Evolutionary conservation across 2,888 invertebrate species (phyloP).

Genomic region (Drosophila siamana): DNA sequence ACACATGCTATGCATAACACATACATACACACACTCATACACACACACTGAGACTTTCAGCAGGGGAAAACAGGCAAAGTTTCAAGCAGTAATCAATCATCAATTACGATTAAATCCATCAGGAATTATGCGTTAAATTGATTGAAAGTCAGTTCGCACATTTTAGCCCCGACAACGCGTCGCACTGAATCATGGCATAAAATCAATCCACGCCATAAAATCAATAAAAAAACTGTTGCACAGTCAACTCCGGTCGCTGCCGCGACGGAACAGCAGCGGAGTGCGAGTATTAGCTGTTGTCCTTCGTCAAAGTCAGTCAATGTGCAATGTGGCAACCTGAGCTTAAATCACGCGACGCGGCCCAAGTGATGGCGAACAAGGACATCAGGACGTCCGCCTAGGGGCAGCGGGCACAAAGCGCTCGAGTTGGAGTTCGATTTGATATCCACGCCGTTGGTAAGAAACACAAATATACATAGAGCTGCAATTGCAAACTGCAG

Average conservation of each 20-base stretch:
- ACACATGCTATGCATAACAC: neutral
- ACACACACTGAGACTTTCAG: neutral
- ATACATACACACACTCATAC: slow-evolving; percentile 5
- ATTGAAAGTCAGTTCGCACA: slow-evolving; percentile 81
- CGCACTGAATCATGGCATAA: slow-evolving; percentile 69
- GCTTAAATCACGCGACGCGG: slow-evolving; percentile 52
- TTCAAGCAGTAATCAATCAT: slow-evolving; percentile 83
- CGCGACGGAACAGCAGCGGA: neutral
- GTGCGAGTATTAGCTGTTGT: slow-evolving; percentile 40
- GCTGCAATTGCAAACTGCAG: slow-evolving; percentile 35
- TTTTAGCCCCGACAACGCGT: slow-evolving; percentile 43
- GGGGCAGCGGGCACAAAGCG: slow-evolving; percentile 14
- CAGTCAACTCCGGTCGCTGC: neutral
- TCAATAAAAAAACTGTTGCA: slow-evolving; percentile 71
- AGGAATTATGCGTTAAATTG: slow-evolving; percentile 85
- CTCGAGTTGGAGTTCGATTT: slow-evolving; percentile 31
- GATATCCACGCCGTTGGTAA: slow-evolving; percentile 41
- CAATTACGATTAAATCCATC: slow-evolving; percentile 84
- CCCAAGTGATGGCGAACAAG: slow-evolving; percentile 58
- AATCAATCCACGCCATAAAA: slow-evolving; percentile 70
- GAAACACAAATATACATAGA: slow-evolving; percentile 68
- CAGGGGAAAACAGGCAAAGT: slow-evolving; percentile 29
- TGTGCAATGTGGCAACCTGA: slow-evolving; percentile 39
- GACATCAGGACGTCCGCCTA: slow-evolving; percentile 4
- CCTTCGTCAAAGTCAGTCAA: slow-evolving; percentile 65